Evolutionary conservation across 2,888 invertebrate genomes (phyloP).

Genomic region (Acanthosepion pharaonis): DNA sequence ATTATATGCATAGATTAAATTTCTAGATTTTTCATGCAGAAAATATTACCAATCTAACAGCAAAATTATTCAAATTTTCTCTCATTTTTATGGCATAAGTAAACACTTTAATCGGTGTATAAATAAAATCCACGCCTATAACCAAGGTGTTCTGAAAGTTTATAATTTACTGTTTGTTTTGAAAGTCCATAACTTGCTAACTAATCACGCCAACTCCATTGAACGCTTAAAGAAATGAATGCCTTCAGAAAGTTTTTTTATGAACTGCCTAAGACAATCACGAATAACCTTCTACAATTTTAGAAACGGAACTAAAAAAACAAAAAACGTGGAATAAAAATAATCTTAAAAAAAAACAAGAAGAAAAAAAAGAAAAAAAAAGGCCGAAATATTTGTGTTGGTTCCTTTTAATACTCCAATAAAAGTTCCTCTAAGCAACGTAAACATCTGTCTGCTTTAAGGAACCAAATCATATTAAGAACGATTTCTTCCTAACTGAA

Average conservation of each 20-base stretch:
- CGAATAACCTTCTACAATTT: not conserved
- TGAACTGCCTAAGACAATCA: not conserved
- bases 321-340: not conserved
- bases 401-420: not conserved
- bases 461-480: not conserved
- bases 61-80: no score
- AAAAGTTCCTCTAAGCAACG: not conserved
- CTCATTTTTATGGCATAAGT: no score
- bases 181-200: no score
- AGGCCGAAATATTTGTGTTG: not conserved
- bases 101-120: no score
- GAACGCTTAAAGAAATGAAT: no score
- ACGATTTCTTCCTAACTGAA: not conserved
- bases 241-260: not conserved
- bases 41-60: no score
- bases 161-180: no score
- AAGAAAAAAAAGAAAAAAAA: not conserved
- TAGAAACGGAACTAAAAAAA: not conserved
- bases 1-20: no score
- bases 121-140: no score
- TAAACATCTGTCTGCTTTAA: not conserved
- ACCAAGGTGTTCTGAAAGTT: no score
- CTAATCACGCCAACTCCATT: no score
- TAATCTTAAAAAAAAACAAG: not conserved
- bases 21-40: no score